Evolutionary conservation across 2,888 invertebrate species (phyloP).

Genomic region (Caenorhabditis sp.): DNA sequence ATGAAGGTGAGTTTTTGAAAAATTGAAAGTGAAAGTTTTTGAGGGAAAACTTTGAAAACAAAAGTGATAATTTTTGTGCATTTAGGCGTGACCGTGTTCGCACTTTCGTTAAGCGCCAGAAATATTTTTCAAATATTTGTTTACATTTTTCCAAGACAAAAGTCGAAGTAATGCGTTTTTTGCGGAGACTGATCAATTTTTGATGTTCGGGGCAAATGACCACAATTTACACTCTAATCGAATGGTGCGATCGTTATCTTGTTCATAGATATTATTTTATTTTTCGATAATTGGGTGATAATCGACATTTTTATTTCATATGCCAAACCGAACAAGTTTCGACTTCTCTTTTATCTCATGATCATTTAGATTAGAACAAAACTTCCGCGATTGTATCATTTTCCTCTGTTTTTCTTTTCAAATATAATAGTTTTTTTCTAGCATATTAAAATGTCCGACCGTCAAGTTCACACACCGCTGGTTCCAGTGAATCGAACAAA

Average conservation of each 20-base stretch:
- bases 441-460: conserved; percentile 31
- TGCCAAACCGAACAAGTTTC: conserved; percentile 3
- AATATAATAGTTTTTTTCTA: conserved; percentile 14
- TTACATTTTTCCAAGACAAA: not conserved
- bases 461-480: conserved; percentile 57
- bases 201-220: not conserved
- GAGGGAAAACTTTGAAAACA: not conserved
- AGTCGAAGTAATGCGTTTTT: not conserved
- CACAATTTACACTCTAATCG: not conserved
- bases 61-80: conserved; percentile 20
- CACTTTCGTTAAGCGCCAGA: conserved; percentile 8
- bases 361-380: not conserved
- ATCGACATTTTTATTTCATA: not conserved
- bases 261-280: not conserved
- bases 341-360: not conserved
- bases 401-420: not conserved
- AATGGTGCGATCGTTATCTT: not conserved
- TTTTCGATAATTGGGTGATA: too few relatives aligned
- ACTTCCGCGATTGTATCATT: not conserved
- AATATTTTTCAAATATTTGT: conserved; percentile 1
- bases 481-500: conserved; percentile 52
- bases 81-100: conserved; percentile 9
- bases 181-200: not conserved
- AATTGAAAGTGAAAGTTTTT: not conserved
- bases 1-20: conserved; percentile 4